phyloP scores from a whole-genome alignment of 2,888 invertebrate genomes.

The Eupelmus urozonus region DNA sequence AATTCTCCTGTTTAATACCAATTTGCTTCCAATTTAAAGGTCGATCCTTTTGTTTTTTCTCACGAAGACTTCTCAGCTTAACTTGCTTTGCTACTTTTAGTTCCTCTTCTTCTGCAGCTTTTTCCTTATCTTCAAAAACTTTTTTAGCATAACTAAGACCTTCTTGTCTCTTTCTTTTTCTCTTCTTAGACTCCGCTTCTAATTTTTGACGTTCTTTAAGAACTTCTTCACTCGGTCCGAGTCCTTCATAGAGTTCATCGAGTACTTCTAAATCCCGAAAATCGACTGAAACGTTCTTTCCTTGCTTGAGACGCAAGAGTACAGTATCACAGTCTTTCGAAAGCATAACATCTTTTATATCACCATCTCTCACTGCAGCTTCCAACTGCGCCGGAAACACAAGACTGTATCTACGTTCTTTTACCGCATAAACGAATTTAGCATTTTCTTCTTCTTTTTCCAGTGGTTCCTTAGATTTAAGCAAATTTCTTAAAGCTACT shows the following conservation, averaged over 20 bases:
- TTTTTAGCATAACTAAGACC: conserved; percentile 83
- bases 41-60: conserved; percentile 71
- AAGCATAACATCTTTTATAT: conserved; percentile 87
- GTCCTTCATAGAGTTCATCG: conserved; percentile 83
- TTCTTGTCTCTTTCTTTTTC: conserved; percentile 82
- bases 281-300: conserved; percentile 87
- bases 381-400: conserved; percentile 87
- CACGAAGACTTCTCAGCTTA: conserved; percentile 70
- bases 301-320: conserved; percentile 85
- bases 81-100: conserved; percentile 76
- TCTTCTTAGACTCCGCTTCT: conserved; percentile 80
- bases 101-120: conserved; percentile 82
- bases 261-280: conserved; percentile 80
- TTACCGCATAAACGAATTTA: conserved; percentile 86
- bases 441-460: conserved; percentile 80
- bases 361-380: conserved; percentile 87
- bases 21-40: conserved; percentile 79
- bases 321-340: conserved; percentile 88
- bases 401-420: conserved; percentile 86
- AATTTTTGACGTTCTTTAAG: conserved; percentile 81
- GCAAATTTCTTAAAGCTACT: conserved; percentile 81
- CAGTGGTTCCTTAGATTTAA: conserved; percentile 79
- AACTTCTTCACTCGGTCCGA: conserved; percentile 84
- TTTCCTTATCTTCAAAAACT: conserved; percentile 88
- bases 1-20: conserved; percentile 79